Evolutionary conservation across 1,140 invertebrate genomes (phyloP).

Genomic region (Catajapyx aquilonaris): DNA sequence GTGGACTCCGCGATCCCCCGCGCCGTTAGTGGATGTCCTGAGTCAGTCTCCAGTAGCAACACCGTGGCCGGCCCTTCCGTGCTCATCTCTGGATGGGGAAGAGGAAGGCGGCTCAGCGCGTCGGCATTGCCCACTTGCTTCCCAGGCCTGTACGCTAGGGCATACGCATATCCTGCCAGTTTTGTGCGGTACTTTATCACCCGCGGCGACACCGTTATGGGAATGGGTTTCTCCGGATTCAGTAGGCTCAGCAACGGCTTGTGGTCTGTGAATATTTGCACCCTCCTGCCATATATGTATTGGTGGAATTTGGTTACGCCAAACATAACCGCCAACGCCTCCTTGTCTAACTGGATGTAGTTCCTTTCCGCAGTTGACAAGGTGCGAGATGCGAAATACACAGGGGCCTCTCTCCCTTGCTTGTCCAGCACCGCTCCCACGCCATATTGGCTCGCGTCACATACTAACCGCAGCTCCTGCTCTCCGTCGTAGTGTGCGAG

Average conservation of each 20-base stretch:
- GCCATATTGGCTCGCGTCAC: slow-evolving; percentile 11
- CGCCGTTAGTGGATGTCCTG: no score
- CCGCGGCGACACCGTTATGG: slow-evolving; percentile 13
- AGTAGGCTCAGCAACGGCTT: slow-evolving; percentile 15
- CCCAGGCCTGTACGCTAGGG: slow-evolving; percentile 12
- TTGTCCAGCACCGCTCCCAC: slow-evolving; percentile 17
- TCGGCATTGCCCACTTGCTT: slow-evolving; percentile 9
- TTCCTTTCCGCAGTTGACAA: slow-evolving; percentile 13
- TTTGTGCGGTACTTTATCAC: slow-evolving; percentile 16
- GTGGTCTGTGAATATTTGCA: slow-evolving; percentile 18
- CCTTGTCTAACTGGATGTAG: slow-evolving; percentile 18
- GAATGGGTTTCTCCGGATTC: slow-evolving; percentile 13
- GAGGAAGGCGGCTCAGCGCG: slow-evolving; percentile 9
- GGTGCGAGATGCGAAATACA: slow-evolving; percentile 11
- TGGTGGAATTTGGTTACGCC: slow-evolving; percentile 13
- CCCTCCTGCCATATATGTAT: slow-evolving; percentile 13
- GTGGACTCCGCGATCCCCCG: no score
- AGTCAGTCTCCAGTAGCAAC: no score
- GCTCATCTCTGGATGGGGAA: slow-evolving; percentile 9
- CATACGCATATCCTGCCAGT: slow-evolving; percentile 16
- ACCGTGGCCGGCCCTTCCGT: no score
- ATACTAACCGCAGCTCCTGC: slow-evolving; percentile 1
- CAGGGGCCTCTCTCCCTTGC: slow-evolving; percentile 10
- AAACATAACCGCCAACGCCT: slow-evolving; percentile 16
- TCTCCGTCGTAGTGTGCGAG: slow-evolving; percentile 10